phyloP scores from a whole-genome alignment of 2,113 vertebrate genomes.

The Dascyllus trimaculatus region DNA sequence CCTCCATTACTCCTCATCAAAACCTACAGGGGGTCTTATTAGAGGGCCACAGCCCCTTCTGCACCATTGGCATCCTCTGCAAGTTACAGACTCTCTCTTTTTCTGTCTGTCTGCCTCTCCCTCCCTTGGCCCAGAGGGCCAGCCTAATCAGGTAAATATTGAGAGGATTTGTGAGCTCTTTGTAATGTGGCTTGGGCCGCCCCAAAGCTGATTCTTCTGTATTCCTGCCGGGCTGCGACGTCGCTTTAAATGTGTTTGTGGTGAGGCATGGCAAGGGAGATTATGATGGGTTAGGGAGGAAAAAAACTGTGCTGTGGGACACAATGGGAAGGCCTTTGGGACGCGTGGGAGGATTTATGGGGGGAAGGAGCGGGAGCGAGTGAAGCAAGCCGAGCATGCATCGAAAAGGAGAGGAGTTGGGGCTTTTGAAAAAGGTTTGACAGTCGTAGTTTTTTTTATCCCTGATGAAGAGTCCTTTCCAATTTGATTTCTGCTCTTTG shows the following conservation, averaged over 20 bases:
- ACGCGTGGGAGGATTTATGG: constrained; percentile 25
- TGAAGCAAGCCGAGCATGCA: not conserved
- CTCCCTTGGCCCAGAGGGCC: not conserved
- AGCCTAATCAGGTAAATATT: constrained; percentile 60
- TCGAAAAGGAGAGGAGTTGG: not conserved
- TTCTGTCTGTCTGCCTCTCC: constrained; percentile 3
- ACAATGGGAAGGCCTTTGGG: constrained; percentile 20
- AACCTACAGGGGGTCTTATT: constrained; percentile 42
- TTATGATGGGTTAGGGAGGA: constrained; percentile 44
- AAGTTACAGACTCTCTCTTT: constrained; percentile 6
- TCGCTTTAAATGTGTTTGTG: not conserved
- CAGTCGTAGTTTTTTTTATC: not conserved
- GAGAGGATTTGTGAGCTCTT: constrained; percentile 42
- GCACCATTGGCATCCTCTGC: constrained; percentile 14
- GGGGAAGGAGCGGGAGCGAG: not conserved
- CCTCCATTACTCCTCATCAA: constrained; percentile 44
- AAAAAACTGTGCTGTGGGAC: constrained; percentile 10
- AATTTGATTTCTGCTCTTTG: not conserved
- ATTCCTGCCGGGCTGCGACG: constrained; percentile 4
- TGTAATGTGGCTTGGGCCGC: constrained; percentile 25
- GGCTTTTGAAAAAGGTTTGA: constrained; percentile 11
- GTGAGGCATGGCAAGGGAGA: constrained; percentile 30
- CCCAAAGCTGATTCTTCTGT: constrained; percentile 7
- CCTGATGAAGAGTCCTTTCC: constrained; percentile 20
- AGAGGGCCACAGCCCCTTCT: constrained; percentile 33